Conservation (phyloP, 2,797 vertebrate species). For the Jordanella pulchra region DNA sequence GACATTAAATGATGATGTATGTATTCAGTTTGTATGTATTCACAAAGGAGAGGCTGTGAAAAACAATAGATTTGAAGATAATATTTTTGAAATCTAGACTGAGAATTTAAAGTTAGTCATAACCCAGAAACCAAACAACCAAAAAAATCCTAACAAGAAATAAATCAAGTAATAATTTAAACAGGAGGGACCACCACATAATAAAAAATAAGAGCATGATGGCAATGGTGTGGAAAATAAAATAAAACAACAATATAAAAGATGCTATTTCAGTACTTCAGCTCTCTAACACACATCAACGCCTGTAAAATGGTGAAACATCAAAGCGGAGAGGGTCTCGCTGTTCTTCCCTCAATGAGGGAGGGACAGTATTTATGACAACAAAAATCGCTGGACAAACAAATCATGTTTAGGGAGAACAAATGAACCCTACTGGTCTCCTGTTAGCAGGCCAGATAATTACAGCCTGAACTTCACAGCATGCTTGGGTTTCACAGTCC, state of each 20-base stretch:
- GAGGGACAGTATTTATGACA: conserved; percentile 53
- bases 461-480: conserved; percentile 63
- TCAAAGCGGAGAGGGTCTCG: conserved; percentile 31
- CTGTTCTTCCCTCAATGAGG: conserved; percentile 28
- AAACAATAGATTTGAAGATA: background rate
- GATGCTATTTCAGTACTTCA: background rate
- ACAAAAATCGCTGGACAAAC: conserved; percentile 56
- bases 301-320: conserved; percentile 1
- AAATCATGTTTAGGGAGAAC: conserved; percentile 61
- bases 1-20: background rate
- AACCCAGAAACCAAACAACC: conserved; percentile 9
- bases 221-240: background rate
- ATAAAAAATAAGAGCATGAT: background rate
- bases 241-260: background rate
- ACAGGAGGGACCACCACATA: background rate
- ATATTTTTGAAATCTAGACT: conserved; percentile 1
- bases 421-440: conserved; percentile 67
- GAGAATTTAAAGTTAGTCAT: conserved; percentile 9
- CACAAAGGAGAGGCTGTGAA: background rate
- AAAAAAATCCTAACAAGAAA: conserved; percentile 7
- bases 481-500: conserved; percentile 62
- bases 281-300: background rate
- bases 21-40: background rate
- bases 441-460: conserved; percentile 65
- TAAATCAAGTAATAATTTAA: conserved; percentile 3